Evolutionary conservation across 2,113 vertebrate species (phyloP), one percentile per base, ranked within the genome.

Genomic region (Elgaria multicarinata): DNA sequence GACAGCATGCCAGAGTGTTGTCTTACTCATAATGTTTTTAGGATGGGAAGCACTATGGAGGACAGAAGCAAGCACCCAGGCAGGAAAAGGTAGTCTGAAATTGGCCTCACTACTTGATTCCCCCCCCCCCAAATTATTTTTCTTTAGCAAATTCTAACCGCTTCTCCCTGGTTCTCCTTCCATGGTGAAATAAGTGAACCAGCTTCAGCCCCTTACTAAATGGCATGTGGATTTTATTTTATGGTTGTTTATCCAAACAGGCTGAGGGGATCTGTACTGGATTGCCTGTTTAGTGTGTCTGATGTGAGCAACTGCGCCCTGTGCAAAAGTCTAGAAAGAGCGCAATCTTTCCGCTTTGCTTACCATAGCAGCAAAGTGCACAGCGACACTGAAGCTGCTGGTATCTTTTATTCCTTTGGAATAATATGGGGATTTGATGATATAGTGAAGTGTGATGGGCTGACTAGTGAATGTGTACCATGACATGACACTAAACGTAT

Each of bases 391-490:
- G 81, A 67, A 89, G 13, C 39, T 69, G 44, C n/a, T 69, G 36
- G 20, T 31, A 42, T 24, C 18, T 78, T 84, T 77, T 77, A 77
- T 67, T 77, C 22, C 16, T 77, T 18, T 67, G 33, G 71, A 78
- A 53, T 44, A 83, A 69, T 85, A 36, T 8, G 42, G 44, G 13
- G 46, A 8, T 67, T 77, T 67, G 44, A 85, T 69, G 46, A 89
- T 78, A 69, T 13, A 55, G 81, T 67, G 42, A 89, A 89, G 44
- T 84, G 53, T 36, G 64, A 33, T 77, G 58, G 39, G 72, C 84
- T 74, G 71, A 39, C 82, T 77, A 85, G 72, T 55, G 82, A 89
- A 84, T 55, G 46, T 46, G 28, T 67, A 39, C 74, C 74, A 75
- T 77, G 46, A 90, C 36, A 78, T 71, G 79, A 58, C 14, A 44